phyloP scores from a whole-genome alignment of 1,140 invertebrate species.

The Hycleus cichorii region DNA sequence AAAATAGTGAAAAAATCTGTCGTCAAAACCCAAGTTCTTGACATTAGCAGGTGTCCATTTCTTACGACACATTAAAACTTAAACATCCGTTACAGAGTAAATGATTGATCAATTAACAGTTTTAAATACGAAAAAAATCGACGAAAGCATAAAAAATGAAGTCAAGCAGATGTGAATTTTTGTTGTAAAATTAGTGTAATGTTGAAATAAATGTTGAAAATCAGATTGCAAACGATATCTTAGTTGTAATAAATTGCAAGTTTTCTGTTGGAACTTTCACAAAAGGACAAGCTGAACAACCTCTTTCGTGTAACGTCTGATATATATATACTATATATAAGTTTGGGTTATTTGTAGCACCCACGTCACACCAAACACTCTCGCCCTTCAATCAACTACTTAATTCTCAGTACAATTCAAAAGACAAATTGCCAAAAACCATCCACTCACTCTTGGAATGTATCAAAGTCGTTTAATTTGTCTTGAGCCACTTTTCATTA shows the following conservation, averaged over 20 bases:
- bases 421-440: constrained; percentile 24
- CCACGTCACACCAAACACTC: constrained; percentile 23
- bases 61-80: constrained; percentile 16
- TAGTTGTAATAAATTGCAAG: no score
- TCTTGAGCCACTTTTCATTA: constrained; percentile 10
- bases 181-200: no score
- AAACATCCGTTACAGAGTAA: constrained; percentile 21
- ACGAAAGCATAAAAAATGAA: no score
- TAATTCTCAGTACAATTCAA: constrained; percentile 23
- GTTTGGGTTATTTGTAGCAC: constrained; percentile 28
- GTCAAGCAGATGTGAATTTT: no score
- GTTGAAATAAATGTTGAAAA: no score
- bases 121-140: no score
- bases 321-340: no score
- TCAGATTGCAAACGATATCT: no score
- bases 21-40: constrained; percentile 9
- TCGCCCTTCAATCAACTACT: constrained; percentile 26
- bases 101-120: constrained; percentile 17
- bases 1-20: constrained; percentile 21
- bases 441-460: constrained; percentile 20
- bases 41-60: constrained; percentile 21
- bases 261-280: no score
- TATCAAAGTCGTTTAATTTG: constrained; percentile 19
- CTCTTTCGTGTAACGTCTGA: no score
- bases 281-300: no score